Conservation (phyloP, 2,113 vertebrate genomes). For the Ciconia stormi region DNA sequence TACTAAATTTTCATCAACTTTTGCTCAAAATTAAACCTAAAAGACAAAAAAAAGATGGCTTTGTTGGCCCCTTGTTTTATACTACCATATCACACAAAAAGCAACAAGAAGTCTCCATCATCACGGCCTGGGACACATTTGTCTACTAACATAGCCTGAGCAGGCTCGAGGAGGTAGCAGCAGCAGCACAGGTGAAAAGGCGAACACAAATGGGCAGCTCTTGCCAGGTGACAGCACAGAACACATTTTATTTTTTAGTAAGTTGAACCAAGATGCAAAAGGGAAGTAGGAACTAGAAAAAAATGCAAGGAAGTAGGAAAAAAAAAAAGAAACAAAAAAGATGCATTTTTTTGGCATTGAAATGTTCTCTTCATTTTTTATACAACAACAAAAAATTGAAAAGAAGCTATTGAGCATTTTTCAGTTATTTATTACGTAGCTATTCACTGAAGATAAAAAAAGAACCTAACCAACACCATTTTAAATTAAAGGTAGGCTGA, state of each 20-base stretch:
- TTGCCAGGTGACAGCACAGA: background rate
- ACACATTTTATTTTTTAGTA: background rate
- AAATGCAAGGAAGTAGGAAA: background rate
- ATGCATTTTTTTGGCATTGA: background rate
- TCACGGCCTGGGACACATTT: background rate
- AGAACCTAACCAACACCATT: background rate
- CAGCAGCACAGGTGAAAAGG: background rate
- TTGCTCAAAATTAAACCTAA: background rate
- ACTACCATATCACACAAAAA: background rate
- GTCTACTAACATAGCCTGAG: background rate
- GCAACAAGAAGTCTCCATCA: background rate
- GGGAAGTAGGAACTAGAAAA: background rate
- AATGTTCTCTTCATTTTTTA: background rate
- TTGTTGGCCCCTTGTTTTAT: background rate
- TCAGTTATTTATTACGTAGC: background rate
- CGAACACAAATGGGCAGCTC: background rate
- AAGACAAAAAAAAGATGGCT: background rate
- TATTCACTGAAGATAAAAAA: background rate
- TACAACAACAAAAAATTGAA: background rate
- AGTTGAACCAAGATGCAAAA: background rate
- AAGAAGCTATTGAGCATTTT: background rate
- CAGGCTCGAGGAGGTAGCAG: background rate
- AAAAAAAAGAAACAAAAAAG: too few relatives aligned
- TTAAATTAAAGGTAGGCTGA: background rate
- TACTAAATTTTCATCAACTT: background rate